phyloP scores from a whole-genome alignment of 2,113 vertebrate species.

The Malurus alboscapulatus region DNA sequence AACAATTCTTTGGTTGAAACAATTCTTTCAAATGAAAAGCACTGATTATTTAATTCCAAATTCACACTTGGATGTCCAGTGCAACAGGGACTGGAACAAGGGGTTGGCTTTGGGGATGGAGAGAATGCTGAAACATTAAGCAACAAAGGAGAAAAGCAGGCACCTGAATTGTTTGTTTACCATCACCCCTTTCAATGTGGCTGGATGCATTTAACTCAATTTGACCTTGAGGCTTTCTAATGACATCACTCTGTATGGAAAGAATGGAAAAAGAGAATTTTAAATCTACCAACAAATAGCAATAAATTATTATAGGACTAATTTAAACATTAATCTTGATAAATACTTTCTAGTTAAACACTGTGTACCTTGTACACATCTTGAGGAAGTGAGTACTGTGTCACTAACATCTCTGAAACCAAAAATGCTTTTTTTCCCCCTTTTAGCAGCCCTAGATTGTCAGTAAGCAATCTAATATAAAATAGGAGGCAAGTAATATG shows the following conservation, averaged over 20 bases:
- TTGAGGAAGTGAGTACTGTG: not conserved
- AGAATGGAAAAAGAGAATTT: slow-evolving; percentile 4
- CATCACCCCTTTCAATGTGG: slow-evolving; percentile 88
- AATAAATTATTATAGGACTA: not conserved
- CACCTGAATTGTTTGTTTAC: slow-evolving; percentile 96
- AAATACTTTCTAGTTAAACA: not conserved
- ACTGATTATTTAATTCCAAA: not conserved
- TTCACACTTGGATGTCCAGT: not conserved
- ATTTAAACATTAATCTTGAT: slow-evolving; percentile 23
- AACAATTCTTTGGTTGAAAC: not conserved
- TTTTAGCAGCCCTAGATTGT: not conserved
- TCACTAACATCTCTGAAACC: not conserved
- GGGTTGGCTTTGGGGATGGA: not conserved
- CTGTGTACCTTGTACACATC: not conserved
- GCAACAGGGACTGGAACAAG: not conserved
- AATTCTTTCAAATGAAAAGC: not conserved
- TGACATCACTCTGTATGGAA: slow-evolving; percentile 88
- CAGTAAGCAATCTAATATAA: not conserved
- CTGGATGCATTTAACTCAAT: slow-evolving; percentile 90
- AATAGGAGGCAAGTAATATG: not conserved
- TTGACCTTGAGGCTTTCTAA: slow-evolving; percentile 94
- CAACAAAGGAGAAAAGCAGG: not conserved
- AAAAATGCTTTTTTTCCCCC: not conserved
- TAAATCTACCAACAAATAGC: not conserved
- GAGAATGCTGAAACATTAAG: not conserved